phyloP scores from a whole-genome alignment of 2,888 invertebrate genomes.

The Drosophila neotestacea region DNA sequence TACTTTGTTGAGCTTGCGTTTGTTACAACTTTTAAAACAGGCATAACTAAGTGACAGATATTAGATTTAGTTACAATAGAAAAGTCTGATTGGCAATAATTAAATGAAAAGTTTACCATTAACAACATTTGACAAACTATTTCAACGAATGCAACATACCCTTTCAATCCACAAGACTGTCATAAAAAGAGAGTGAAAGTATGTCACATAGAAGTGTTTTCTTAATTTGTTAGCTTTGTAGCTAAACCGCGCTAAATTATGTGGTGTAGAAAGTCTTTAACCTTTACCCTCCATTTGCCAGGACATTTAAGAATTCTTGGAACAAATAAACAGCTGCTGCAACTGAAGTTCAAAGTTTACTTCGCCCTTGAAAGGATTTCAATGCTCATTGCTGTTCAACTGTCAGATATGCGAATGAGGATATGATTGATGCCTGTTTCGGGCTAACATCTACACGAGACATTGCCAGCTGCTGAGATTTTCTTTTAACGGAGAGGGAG shows the following conservation, averaged over 20 bases:
- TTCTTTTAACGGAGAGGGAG: not conserved
- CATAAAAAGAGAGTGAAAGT: not conserved
- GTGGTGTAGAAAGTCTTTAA: constrained; percentile 17
- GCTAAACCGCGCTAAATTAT: constrained; percentile 20
- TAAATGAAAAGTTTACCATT: too few species aligned
- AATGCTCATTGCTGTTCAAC: constrained; percentile 40
- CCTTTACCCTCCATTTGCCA: constrained; percentile 27
- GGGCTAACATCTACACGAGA: not conserved
- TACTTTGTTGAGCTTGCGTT: too few species aligned
- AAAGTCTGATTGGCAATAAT: too few species aligned
- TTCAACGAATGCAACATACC: too few species aligned
- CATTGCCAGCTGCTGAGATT: constrained; percentile 13
- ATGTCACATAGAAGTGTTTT: constrained; percentile 6
- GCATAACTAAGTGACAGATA: too few species aligned
- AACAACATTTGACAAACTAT: too few species aligned
- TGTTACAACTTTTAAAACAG: too few species aligned
- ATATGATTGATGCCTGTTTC: constrained; percentile 49
- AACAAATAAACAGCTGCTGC: constrained; percentile 5
- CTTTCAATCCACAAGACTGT: not conserved
- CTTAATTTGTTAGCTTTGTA: constrained; percentile 50
- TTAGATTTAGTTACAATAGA: too few species aligned
- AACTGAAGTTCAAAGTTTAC: constrained; percentile 21
- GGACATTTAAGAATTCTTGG: constrained; percentile 1
- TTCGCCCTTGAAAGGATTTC: constrained; percentile 44
- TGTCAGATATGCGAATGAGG: constrained; percentile 40